Evolutionary conservation across 2,797 vertebrate species (phyloP).

Genomic region (Pagetopsis macropterus): DNA sequence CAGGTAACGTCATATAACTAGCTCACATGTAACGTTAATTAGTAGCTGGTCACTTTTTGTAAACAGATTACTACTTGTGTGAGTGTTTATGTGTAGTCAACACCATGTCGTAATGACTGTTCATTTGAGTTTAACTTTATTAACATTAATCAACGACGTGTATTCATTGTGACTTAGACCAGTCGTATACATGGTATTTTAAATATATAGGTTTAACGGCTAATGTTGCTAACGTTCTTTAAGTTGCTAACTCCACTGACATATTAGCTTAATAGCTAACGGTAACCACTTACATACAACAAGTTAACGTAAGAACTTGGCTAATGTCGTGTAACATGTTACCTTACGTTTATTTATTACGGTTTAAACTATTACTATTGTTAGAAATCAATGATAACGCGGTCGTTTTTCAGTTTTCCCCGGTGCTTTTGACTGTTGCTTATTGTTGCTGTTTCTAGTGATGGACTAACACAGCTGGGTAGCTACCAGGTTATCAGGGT

Average conservation of each 20-base stretch:
- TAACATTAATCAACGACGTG: not conserved
- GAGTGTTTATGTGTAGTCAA: not conserved
- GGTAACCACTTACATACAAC: constrained; percentile 19
- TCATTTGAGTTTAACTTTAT: not conserved
- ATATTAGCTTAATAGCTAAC: constrained; percentile 63
- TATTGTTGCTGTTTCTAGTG: constrained; percentile 16
- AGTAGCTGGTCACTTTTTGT: not conserved
- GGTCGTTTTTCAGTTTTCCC: not conserved
- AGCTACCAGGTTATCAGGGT: constrained; percentile 29
- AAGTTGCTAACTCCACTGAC: constrained; percentile 4
- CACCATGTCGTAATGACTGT: not conserved
- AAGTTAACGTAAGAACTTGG: not conserved
- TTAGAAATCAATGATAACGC: not conserved
- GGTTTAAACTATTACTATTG: not conserved
- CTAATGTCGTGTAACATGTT: constrained; percentile 8
- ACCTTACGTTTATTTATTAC: not conserved
- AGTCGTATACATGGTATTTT: not conserved
- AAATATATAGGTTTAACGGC: not conserved
- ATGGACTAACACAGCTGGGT: constrained; percentile 61
- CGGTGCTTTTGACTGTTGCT: not conserved
- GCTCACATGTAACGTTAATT: constrained; percentile 1
- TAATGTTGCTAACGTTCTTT: not conserved
- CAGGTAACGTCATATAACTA: constrained; percentile 58
- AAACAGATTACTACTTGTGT: not conserved
- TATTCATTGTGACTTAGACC: not conserved